Percentiles rank a stretch among this genome's conserved stretches.
phyloP scores from a whole-genome alignment of 2,888 invertebrate genomes.

The Tenthredo distinguenda region DNA sequence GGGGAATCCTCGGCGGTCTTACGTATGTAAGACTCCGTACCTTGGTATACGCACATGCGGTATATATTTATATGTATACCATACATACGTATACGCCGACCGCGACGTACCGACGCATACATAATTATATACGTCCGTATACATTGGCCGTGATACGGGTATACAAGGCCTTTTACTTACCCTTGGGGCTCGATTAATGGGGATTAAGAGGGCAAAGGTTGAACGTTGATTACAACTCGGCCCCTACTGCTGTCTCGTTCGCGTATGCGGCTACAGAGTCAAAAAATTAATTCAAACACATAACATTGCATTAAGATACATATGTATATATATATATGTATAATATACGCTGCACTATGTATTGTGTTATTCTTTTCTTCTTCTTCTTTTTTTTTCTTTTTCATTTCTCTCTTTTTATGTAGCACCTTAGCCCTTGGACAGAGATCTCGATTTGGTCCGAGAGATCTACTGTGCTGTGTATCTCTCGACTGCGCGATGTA shows the following conservation, averaged over 20 bases:
- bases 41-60: not conserved
- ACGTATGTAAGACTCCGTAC: not conserved
- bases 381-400: not conserved
- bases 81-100: not conserved
- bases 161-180: conserved; percentile 27
- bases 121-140: conserved; percentile 32
- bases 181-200: conserved; percentile 42
- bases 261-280: not conserved
- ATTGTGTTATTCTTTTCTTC: not conserved
- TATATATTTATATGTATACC: not conserved
- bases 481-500: conserved; percentile 41
- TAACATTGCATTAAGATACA: not conserved
- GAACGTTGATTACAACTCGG: conserved; percentile 39
- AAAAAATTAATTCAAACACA: conserved; percentile 21
- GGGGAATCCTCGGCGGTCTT: conserved; percentile 18
- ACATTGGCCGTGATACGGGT: conserved; percentile 18
- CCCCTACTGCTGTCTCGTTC: conserved; percentile 8
- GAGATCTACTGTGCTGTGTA: conserved; percentile 27
- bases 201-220: conserved; percentile 42
- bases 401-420: conserved; percentile 37
- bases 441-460: conserved; percentile 36
- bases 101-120: conserved; percentile 12
- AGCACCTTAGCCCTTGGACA: conserved; percentile 53
- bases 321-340: not conserved
- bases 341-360: not conserved